These are phyloP conservation scores for Geophilus truncorum DNA, from an alignment of 2,888 invertebrate genomes.

Conservation along the genomic window DNA sequence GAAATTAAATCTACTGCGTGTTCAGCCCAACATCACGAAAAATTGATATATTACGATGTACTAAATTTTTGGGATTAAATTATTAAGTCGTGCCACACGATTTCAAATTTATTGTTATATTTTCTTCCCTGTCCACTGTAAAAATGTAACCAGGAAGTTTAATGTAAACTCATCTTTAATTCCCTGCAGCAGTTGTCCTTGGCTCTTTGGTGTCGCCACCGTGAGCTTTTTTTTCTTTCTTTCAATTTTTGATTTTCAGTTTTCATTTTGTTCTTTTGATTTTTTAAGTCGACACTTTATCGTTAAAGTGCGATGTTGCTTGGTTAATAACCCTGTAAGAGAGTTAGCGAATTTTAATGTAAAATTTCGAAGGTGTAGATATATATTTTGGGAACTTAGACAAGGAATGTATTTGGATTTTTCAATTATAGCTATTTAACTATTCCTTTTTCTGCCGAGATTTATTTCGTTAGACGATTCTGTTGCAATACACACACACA, in stretches of 20 bases:
- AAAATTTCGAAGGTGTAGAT: not conserved
- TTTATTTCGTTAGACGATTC: not conserved
- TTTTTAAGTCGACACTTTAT: too few relatives aligned
- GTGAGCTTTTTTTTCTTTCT: not conserved
- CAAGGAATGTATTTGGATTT: not conserved
- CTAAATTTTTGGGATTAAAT: not conserved
- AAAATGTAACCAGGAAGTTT: not conserved
- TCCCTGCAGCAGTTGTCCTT: not conserved
- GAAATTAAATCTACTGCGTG: not conserved
- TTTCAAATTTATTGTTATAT: not conserved
- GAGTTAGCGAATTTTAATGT: not conserved
- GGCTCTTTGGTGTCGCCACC: not conserved
- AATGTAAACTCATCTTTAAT: constrained; percentile 10
- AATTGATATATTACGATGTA: not conserved
- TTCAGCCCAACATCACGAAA: not conserved
- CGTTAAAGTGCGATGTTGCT: too few relatives aligned
- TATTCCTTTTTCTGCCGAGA: not conserved
- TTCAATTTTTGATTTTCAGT: too few relatives aligned
- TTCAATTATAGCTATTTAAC: not conserved
- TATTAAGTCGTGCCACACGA: not conserved
- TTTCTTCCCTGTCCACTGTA: not conserved
- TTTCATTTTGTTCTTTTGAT: too few relatives aligned
- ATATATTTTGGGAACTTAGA: not conserved
- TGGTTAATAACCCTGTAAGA: not conserved
- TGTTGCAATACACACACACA: constrained; percentile 1